phyloP scores from a whole-genome alignment of 2,113 vertebrate genomes.

The Caranx melampygus region DNA sequence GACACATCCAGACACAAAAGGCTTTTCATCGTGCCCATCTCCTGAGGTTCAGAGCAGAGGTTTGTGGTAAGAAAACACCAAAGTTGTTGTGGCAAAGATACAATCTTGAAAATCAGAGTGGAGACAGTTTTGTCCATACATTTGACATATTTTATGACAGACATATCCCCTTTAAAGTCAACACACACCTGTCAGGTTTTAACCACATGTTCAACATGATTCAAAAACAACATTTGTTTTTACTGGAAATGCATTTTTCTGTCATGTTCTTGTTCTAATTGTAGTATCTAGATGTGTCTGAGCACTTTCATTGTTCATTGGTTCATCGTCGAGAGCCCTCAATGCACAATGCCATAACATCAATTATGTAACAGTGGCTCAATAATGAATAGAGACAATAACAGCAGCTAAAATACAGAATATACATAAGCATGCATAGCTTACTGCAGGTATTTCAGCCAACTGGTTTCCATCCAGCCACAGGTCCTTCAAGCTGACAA shows the following conservation, averaged over 20 bases:
- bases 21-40: constrained; percentile 94
- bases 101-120: neutral
- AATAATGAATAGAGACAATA: neutral
- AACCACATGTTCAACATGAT: neutral
- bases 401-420: neutral
- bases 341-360: neutral
- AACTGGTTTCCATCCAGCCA: constrained; percentile 99
- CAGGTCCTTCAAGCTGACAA: constrained; percentile 95
- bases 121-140: neutral
- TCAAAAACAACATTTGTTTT: neutral
- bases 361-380: neutral
- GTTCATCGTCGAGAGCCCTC: neutral
- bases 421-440: constrained; percentile 33
- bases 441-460: constrained; percentile 93
- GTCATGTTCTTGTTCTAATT: neutral
- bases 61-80: neutral
- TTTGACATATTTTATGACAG: neutral
- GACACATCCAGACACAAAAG: constrained; percentile 97
- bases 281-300: neutral
- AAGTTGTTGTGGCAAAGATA: constrained; percentile 3
- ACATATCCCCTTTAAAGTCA: neutral
- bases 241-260: neutral
- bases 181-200: neutral
- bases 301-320: neutral
- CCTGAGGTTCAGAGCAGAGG: constrained; percentile 79